phyloP scores from a whole-genome alignment of 2,888 invertebrate genomes.

The Ormyrus pomaceus region DNA sequence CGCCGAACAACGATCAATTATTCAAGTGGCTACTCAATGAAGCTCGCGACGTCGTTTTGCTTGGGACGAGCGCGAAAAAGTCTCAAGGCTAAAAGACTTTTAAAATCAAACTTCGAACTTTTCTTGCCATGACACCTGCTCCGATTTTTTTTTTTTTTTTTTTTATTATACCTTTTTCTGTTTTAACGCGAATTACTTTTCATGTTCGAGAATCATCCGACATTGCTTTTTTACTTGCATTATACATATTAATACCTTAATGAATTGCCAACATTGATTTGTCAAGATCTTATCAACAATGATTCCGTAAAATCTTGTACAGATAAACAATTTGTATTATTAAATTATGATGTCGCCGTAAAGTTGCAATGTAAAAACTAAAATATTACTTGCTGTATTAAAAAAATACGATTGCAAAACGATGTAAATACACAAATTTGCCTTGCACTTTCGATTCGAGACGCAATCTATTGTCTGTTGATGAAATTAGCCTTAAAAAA shows the following conservation, averaged over 20 bases:
- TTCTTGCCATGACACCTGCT: slow-evolving; percentile 7
- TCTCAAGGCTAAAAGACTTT: slow-evolving; percentile 42
- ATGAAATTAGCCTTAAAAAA: slow-evolving; percentile 19
- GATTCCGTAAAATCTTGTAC: too few relatives aligned
- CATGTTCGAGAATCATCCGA: too few relatives aligned
- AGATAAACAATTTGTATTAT: too few relatives aligned
- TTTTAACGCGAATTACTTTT: too few relatives aligned
- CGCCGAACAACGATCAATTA: slow-evolving; percentile 67
- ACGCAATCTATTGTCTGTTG: slow-evolving; percentile 6
- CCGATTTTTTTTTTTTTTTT: neutral
- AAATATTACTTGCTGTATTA: too few relatives aligned
- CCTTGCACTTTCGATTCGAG: slow-evolving; percentile 36
- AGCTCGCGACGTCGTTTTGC: slow-evolving; percentile 57
- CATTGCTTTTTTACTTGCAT: too few relatives aligned
- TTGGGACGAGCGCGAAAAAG: slow-evolving; percentile 31
- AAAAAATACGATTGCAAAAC: neutral
- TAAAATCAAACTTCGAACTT: slow-evolving; percentile 25
- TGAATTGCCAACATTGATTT: too few relatives aligned
- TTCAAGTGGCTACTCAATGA: slow-evolving; percentile 66
- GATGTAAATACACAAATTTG: slow-evolving; percentile 44
- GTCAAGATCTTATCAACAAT: too few relatives aligned
- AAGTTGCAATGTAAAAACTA: too few relatives aligned
- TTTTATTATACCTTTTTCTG: neutral
- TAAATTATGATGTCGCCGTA: too few relatives aligned
- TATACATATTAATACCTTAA: too few relatives aligned